Base-by-base conservation (phyloP, 92 coral and sea anemone species). In the Phenganax subtilis region DNA sequence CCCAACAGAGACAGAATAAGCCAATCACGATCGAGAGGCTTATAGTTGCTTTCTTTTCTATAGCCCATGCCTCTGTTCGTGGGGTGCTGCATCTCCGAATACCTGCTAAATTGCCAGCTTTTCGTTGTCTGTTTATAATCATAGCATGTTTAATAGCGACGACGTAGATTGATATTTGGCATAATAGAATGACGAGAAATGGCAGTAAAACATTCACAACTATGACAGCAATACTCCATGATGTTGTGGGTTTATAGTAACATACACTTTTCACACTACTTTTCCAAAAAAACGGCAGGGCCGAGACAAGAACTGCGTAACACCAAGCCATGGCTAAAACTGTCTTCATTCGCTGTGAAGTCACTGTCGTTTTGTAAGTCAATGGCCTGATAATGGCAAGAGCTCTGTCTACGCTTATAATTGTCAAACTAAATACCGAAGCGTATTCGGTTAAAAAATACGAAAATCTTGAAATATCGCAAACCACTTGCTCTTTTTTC, bases 1-100 rank as follows among this genome's bases (percentile, higher is more conserved):
- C 92, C 98, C 98, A 94, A 16, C 87, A 92, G 20, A 87, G 77
- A 54, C 90, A 87, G 67, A 96, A 96, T 8, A 96, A 71, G 6
- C 99, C 99, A 56, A 96, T 87, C 4, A 96, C 96, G 29, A 92
- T 87, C 88, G 92, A 90, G 7, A 94, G 85, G 12, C 96, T 94
- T 25, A 88, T 84, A 82, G 88, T 90, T 12, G 93, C 97, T 68
- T 93, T 90, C 5, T 91, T 85, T 74, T 90, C 90, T 17, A 72
- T 86, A 3, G 68, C 74, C 83, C 83, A 79, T 0, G 83, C 83
- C 0, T 79, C 74, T 12, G 60, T 79, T 64, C 83, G 30, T 8
- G 74, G 61, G 47, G 72, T 63, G 59, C 73, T 54, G 11, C 74
- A 6, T 51, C 72, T 30, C 8, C 73, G 73, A 68, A 12, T 68